Evolutionary conservation across 2,113 vertebrate species (phyloP), one percentile per base, ranked within the genome.

Genomic region (Erinaceus europaeus): DNA sequence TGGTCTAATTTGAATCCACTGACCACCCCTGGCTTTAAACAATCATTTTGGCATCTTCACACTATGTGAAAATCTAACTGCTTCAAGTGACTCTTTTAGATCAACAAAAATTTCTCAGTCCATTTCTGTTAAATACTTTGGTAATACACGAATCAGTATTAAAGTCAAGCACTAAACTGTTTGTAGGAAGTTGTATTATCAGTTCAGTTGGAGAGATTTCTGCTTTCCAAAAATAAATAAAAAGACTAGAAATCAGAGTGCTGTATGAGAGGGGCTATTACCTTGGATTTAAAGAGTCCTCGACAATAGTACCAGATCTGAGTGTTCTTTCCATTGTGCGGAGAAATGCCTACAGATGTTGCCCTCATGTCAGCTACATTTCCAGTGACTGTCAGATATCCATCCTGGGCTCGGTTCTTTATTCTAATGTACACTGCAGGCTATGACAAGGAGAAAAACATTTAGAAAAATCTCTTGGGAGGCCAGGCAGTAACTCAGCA

Each of bases 231-330:
- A 64, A 72, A n/a, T 68, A 83, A 27, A 38, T 53, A 44, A 55
- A 25, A 77, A 52, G 36, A 67, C 32, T 46, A 50, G n/a, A 40
- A 67, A 59, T 34, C 13, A 3, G 21, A 21, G 32, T 1, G 0
- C 1, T 0, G 1, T 15, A 5, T 59, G 20, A 2, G 53, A 3
- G 27, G 6, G 17, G 18, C 9, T 4, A 38, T 91, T 86, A 96
- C 98, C 98, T 97, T 98, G 92, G 97, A 97, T 90, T 97, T 98
- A 90, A 98, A 85, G 48, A 98, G 97, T 3, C 98, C 98, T 1
- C 8, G 86, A 23, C 93, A 96, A 94, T 98, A 98, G 94, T 97
- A 88, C 98, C 98, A 98, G 91, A 97, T 89, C 95, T 98, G 98
- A 4, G 96, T 97, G 23, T 90, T 72, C 86, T 94, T 96, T 34